phyloP scores from a whole-genome alignment of 2,888 invertebrate genomes.

The Serrognathus titanus region DNA sequence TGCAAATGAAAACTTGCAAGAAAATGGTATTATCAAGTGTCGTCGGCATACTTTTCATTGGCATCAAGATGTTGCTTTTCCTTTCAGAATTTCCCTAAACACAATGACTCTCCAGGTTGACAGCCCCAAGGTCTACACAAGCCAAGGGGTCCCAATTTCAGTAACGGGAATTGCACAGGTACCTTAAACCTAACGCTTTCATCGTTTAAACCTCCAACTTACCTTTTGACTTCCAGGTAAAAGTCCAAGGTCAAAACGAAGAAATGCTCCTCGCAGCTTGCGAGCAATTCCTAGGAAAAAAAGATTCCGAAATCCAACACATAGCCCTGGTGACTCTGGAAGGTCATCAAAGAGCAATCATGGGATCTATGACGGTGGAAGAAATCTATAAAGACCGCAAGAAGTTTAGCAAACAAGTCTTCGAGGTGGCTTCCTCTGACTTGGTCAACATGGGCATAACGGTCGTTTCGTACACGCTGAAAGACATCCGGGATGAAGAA shows the following conservation, averaged over 20 bases:
- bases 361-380: constrained; percentile 96
- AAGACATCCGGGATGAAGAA: constrained; percentile 93
- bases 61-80: too few species aligned
- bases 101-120: constrained; percentile 97
- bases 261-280: constrained; percentile 89
- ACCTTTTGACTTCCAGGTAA: constrained; percentile 57
- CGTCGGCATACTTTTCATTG: too few species aligned
- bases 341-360: constrained; percentile 92
- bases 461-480: constrained; percentile 90
- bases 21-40: too few species aligned
- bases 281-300: constrained; percentile 89
- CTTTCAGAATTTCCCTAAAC: constrained; percentile 83
- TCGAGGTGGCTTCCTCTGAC: constrained; percentile 93
- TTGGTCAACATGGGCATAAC: constrained; percentile 96
- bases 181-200: constrained; percentile 16
- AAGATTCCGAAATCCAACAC: constrained; percentile 82
- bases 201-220: neutral
- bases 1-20: too few species aligned
- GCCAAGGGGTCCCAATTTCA: constrained; percentile 94
- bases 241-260: constrained; percentile 85
- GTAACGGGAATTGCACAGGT: constrained; percentile 98
- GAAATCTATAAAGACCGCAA: constrained; percentile 95
- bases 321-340: constrained; percentile 89
- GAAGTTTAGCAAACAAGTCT: constrained; percentile 92
- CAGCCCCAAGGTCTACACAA: constrained; percentile 93